Conservation (phyloP, 2,113 vertebrate species). For the Axis porcinus region DNA sequence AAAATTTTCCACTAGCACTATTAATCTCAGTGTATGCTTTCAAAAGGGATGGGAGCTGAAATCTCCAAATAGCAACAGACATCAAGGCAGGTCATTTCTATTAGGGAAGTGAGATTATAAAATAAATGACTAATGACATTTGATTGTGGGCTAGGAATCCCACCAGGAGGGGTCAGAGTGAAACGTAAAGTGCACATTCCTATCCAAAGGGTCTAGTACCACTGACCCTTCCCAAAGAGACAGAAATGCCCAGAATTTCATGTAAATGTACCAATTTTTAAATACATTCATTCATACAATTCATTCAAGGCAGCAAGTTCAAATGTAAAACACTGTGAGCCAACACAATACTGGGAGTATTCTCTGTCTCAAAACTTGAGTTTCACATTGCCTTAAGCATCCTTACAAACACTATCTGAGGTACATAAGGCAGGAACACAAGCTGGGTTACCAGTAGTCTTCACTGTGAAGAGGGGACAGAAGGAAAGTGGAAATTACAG, state of each 20-base stretch:
- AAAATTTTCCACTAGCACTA: background rate
- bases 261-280: background rate
- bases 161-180: background rate
- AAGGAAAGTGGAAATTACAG: background rate
- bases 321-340: background rate
- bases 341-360: background rate
- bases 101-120: background rate
- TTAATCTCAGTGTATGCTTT: background rate
- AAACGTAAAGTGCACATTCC: accelerated
- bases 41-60: background rate
- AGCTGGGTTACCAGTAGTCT: background rate
- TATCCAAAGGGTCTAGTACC: background rate
- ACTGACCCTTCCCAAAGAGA: background rate
- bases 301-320: background rate
- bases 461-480: background rate
- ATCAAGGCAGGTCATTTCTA: background rate
- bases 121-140: background rate
- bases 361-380: background rate
- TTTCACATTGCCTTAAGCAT: background rate
- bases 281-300: background rate
- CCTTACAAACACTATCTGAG: background rate
- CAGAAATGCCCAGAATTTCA: background rate
- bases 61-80: background rate
- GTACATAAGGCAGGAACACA: accelerated
- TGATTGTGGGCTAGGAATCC: background rate